A percentile compares a stretch with the other conserved stretches of the same genome.
Conservation (phyloP, 53 echinoderm and acorn worm genomes). For the Holothuria scabra region DNA sequence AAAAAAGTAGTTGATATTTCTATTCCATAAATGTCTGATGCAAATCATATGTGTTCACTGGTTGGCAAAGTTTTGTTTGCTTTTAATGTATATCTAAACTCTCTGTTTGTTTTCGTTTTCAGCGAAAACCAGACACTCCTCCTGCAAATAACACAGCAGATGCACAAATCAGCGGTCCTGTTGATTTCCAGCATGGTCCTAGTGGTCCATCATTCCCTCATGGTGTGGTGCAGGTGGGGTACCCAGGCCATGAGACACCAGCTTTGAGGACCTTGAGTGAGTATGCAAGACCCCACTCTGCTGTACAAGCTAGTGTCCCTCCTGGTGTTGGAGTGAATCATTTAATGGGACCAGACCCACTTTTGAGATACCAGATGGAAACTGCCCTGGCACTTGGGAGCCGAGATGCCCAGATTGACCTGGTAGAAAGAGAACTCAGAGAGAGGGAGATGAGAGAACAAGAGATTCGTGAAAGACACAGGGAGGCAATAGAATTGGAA, state of each 20-base stretch:
- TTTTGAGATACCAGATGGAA: constrained; percentile 90
- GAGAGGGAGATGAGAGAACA: constrained; percentile 77
- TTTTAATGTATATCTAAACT: no score
- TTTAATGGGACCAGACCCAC: constrained; percentile 95
- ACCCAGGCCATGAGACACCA: constrained; percentile 91
- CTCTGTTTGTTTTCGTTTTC: constrained; percentile 10
- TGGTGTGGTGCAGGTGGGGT: constrained; percentile 30
- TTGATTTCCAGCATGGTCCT: constrained; percentile 43
- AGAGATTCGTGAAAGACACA: constrained; percentile 61
- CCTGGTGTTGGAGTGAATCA: constrained; percentile 53
- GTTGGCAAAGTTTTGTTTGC: no score
- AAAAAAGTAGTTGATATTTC: no score
- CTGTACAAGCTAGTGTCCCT: constrained; percentile 62
- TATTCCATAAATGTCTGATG: no score
- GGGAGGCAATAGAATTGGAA: constrained; percentile 76
- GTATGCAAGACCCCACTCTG: constrained; percentile 90
- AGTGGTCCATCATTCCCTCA: constrained; percentile 25
- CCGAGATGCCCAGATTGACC: constrained; percentile 90
- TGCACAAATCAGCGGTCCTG: constrained; percentile 82
- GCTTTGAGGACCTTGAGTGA: constrained; percentile 91
- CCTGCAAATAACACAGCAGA: constrained; percentile 93
- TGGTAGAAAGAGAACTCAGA: constrained; percentile 89
- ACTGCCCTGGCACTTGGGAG: constrained; percentile 78
- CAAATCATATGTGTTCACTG: no score
- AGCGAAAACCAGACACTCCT: constrained; percentile 90